Percentiles rank a stretch among this genome's conserved stretches.
Conservation (phyloP, 2,888 invertebrate genomes). For the Dryobota labecula region DNA sequence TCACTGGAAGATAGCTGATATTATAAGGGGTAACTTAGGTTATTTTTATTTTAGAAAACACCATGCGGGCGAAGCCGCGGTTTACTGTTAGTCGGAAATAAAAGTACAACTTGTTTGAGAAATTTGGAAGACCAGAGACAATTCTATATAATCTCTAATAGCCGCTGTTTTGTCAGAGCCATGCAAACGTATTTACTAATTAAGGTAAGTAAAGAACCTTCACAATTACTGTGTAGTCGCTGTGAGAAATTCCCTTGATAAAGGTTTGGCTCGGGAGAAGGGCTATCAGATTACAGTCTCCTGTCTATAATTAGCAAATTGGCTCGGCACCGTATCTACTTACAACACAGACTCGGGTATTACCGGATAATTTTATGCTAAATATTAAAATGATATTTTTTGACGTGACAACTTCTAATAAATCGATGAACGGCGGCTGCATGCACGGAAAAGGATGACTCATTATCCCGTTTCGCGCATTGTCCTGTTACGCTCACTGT, state of each 20-base stretch:
- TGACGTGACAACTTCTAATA: too few relatives aligned
- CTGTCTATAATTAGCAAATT: conserved; percentile 32
- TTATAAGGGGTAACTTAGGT: too few relatives aligned
- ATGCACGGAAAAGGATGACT: too few relatives aligned
- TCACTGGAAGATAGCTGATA: too few relatives aligned
- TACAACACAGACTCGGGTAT: background rate
- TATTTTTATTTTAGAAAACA: too few relatives aligned
- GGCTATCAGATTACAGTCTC: conserved; percentile 24
- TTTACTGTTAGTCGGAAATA: too few relatives aligned
- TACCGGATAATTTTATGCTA: background rate
- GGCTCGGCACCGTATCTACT: background rate
- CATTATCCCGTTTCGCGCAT: too few relatives aligned
- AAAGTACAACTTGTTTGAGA: conserved; percentile 14
- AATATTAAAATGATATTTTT: background rate
- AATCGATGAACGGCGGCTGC: too few relatives aligned
- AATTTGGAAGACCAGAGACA: conserved; percentile 4
- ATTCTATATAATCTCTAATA: conserved; percentile 26
- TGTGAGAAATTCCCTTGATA: conserved; percentile 23
- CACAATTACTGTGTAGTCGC: conserved; percentile 13
- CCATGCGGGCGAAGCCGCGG: too few relatives aligned
- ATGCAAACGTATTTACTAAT: conserved; percentile 30
- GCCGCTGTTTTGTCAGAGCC: background rate
- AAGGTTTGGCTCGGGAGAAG: conserved; percentile 1
- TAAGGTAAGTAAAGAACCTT: conserved; percentile 17
- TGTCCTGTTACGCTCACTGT: too few relatives aligned